Evolutionary conservation across 2,888 invertebrate genomes (phyloP).

Genomic region (Thereva nobilitata): DNA sequence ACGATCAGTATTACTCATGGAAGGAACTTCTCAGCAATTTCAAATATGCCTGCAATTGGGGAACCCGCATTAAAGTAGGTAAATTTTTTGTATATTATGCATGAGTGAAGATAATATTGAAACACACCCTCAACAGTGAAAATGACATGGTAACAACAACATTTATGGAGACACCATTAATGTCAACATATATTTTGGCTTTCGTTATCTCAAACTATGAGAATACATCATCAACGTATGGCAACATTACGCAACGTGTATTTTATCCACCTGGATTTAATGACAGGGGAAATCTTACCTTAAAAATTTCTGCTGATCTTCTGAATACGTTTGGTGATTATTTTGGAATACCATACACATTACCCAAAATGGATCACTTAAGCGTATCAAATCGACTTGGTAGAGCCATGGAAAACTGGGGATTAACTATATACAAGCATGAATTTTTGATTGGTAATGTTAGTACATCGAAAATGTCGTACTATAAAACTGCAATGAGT

Average conservation of each 20-base stretch:
- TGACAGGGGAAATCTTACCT: slow-evolving; percentile 65
- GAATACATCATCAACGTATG: slow-evolving; percentile 43
- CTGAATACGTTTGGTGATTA: slow-evolving; percentile 71
- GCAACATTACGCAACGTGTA: slow-evolving; percentile 33
- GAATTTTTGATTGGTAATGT: slow-evolving; percentile 51
- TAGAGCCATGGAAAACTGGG: slow-evolving; percentile 95
- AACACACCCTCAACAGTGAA: slow-evolving; percentile 1
- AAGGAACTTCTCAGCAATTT: slow-evolving; percentile 53
- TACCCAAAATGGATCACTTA: slow-evolving; percentile 85
- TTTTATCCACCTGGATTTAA: slow-evolving; percentile 37
- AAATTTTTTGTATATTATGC: slow-evolving; percentile 10
- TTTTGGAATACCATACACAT: slow-evolving; percentile 72
- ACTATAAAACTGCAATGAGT: slow-evolving; percentile 61
- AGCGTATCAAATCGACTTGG: slow-evolving; percentile 82
- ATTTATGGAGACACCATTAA: slow-evolving; percentile 61
- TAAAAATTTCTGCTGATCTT: slow-evolving; percentile 72
- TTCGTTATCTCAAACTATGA: slow-evolving; percentile 70
- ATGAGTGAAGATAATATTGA: neutral
- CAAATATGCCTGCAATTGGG: slow-evolving; percentile 52
- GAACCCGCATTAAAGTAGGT: slow-evolving; percentile 26
- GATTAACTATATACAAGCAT: slow-evolving; percentile 69
- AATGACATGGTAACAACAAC: slow-evolving; percentile 46
- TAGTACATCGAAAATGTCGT: slow-evolving; percentile 2
- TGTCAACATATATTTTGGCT: slow-evolving; percentile 81
- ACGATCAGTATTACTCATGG: slow-evolving; percentile 66